Evolutionary conservation across 2,888 invertebrate species (phyloP).

Genomic region (Mesopsocus fuscifrons): DNA sequence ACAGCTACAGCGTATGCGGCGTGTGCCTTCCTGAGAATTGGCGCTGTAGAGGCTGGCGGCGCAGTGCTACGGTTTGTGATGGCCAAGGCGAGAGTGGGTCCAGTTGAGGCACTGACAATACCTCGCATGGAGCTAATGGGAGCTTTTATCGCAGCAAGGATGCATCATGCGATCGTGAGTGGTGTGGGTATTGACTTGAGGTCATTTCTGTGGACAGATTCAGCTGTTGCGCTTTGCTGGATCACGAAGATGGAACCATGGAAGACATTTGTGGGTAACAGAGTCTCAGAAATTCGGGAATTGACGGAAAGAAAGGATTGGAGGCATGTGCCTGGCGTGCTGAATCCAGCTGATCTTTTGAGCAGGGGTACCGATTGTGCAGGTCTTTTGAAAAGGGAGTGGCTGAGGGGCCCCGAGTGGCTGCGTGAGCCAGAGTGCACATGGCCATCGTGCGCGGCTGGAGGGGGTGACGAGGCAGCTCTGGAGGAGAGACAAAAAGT

Average conservation of each 20-base stretch:
- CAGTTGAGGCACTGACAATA: neutral
- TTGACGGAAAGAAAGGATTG: slow-evolving; percentile 9
- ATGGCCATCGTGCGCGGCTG: too few relatives aligned
- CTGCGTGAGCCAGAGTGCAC: neutral
- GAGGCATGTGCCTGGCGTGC: slow-evolving; percentile 1
- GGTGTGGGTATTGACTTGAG: too few relatives aligned
- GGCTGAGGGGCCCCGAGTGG: neutral
- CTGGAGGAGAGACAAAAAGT: too few relatives aligned
- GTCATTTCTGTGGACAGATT: slow-evolving; percentile 1
- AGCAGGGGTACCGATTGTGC: neutral
- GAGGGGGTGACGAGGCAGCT: too few relatives aligned
- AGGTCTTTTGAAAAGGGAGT: neutral
- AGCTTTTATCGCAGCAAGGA: neutral
- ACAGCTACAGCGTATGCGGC: too few relatives aligned
- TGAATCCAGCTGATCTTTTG: slow-evolving; percentile 2
- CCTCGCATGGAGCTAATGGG: slow-evolving; percentile 1
- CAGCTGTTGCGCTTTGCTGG: neutral
- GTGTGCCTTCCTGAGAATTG: too few relatives aligned
- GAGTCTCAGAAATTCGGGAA: slow-evolving; percentile 17
- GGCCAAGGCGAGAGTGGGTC: neutral
- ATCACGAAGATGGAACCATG: too few relatives aligned
- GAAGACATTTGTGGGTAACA: slow-evolving; percentile 18
- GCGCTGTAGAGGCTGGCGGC: neutral
- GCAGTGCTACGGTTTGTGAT: neutral
- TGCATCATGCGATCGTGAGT: neutral